Base-by-base conservation (phyloP, 2,888 invertebrate genomes). In the Phania funesta region DNA sequence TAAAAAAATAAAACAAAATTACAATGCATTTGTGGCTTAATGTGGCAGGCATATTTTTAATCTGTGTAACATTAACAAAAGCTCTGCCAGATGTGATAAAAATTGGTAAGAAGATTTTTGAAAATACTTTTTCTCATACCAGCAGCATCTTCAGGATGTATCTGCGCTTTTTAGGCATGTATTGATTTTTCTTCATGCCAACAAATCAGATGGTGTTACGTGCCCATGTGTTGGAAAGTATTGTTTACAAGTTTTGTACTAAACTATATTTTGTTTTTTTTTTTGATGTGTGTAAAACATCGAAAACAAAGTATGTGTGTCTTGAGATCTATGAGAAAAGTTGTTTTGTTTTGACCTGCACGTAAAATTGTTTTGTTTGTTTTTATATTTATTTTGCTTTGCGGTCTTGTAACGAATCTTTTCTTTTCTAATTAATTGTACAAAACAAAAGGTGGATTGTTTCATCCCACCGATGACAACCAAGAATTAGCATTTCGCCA, bases 401-500 rank as follows among this genome's bases (percentile, higher is more conserved):
- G 26, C 54, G 62, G 6, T 38, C n/a, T 67, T 64, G 13, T 67
- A n/a, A 2, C 26, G 29, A 11, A 32, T n/a, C 16, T 13, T 50
- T 44, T 58, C 41, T 22, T 22, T 4, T 46, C 20, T 5, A 44
- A 44, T 35, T 44, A 58, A 46, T 32, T 20, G 9, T 9, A 83
- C 70, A 58, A 18, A 18, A 48, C 26, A 54, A 29, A 85, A 97
- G 97, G 97, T 90, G 97, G 97, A 50, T 92, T 97, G 67, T 97
- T 97, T 90, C 97, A 97, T 92, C 95, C 96, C 13, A 94, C 95
- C 78, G 96, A 97, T 90, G 95, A 96, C 90, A 95, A 95, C 87
- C 97, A 97, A 90, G 97, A 97, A 91, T 93, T 97, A 76, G 97
- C 98, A 48, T 98, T 98, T 91, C 94, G 96, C 79, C 96, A 97